Evolutionary conservation across 2,888 invertebrate genomes (phyloP), one percentile per base, ranked within the genome.

Genomic region (Chromoteleia sp.): DNA sequence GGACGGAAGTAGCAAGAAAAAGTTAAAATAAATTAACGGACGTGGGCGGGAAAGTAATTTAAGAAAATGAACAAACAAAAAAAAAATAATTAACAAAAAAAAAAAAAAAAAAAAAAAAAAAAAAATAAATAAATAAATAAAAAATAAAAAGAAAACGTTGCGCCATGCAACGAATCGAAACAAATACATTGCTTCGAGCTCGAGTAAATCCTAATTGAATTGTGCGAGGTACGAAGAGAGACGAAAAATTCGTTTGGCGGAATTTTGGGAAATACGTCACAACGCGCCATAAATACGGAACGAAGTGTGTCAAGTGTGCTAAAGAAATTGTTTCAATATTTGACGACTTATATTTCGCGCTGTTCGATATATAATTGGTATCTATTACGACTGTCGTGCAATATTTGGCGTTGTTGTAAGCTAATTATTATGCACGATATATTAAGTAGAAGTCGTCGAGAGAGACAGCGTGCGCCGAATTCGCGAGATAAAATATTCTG

Each of bases 161-260:
- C 14, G 25, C 17, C 33, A 30, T 36, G 17, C 36, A 43, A 39
- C 50, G 33, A 59, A 43, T 59, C 43, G 29, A 59, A 29, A 7
- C 19, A 39, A 39, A 33, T 8, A 25, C 21, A 41, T 58, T 41
- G 14, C 30, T 21, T n/a, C 17, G 39, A 36, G 2, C 15, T 6
- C 58, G 25, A 41, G 58, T 39, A 39, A 41, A 25, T 39, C 39
- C 36, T 50, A 50, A 65, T 50, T 65, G 30, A 65, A 48, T 50
- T 19, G 36, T 65, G 39, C 36, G 7, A 14, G 15, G 17, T 48
- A 12, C 14, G 14, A 41, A 14, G 8, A 10, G 19, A 45, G 48
- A 25, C 12, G 48, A 48, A 52, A 15, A 52, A 30, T 52, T 21
- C 29, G 25, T 1, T n/a, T n/a, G 50, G 12, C 8, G 19, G 10